A percentile compares a stretch with the other conserved stretches of the same genome.
Evolutionary conservation across 2,888 invertebrate species (phyloP).

Genomic region (Metallyticus violacea): DNA sequence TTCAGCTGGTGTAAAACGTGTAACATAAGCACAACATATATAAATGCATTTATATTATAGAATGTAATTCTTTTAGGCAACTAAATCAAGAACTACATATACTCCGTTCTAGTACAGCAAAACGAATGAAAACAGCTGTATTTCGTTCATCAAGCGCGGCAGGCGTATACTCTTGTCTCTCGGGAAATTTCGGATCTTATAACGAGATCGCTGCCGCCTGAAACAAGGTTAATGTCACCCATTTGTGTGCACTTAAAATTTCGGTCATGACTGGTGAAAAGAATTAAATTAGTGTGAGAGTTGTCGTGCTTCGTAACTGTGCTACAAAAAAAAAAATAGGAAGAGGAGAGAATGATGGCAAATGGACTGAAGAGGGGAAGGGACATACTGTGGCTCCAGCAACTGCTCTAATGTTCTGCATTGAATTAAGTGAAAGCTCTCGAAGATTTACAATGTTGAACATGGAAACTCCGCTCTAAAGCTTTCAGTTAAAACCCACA

Average conservation of each 20-base stretch:
- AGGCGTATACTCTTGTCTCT: neutral
- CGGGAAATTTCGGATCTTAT: neutral
- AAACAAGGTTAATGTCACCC: neutral
- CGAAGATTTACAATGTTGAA: neutral
- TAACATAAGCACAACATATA: neutral
- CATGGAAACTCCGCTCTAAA: neutral
- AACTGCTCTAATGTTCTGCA: neutral
- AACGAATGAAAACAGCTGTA: neutral
- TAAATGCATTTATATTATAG: neutral
- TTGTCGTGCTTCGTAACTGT: neutral
- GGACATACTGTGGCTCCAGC: neutral
- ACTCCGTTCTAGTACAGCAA: neutral
- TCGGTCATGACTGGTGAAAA: neutral
- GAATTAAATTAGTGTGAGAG: neutral
- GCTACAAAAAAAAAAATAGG: too few relatives aligned
- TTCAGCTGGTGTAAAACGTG: neutral
- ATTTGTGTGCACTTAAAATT: neutral
- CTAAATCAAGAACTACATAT: neutral
- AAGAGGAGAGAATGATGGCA: neutral
- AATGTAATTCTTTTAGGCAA: neutral
- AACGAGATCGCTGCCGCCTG: neutral
- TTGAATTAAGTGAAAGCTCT: neutral
- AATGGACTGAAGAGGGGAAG: neutral
- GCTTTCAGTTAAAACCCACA: neutral
- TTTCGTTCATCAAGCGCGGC: neutral